A percentile compares a stretch with the other conserved stretches of the same genome.
Evolutionary conservation across 2,797 vertebrate genomes (phyloP).

Genomic region (Simalia tracyae): DNA sequence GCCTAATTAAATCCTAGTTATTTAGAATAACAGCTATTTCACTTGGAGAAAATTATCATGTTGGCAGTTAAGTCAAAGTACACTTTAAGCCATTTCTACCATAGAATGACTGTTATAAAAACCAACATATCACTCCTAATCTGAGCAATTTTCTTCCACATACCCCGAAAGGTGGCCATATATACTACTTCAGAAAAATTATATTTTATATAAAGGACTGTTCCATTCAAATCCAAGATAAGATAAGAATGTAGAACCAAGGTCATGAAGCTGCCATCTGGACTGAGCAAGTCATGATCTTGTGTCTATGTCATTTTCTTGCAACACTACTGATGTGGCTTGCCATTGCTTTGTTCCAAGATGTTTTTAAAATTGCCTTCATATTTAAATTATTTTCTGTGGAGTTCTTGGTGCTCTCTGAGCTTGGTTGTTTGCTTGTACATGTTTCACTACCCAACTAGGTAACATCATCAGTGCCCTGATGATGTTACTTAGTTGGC

Average conservation of each 20-base stretch:
- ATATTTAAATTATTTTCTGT: neutral
- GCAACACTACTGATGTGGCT: neutral
- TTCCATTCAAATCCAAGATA: neutral
- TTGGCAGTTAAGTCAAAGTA: conserved; percentile 32
- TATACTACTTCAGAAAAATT: neutral
- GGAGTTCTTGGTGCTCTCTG: neutral
- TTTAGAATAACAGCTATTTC: conserved; percentile 44
- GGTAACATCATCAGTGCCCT: neutral
- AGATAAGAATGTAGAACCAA: neutral
- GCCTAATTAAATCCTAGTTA: neutral
- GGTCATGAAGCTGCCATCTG: neutral
- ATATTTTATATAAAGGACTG: neutral
- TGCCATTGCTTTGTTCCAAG: neutral
- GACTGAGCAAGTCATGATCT: neutral
- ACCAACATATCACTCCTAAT: conserved; percentile 41
- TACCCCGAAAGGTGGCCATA: neutral
- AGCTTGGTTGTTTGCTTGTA: neutral
- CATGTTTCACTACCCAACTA: neutral
- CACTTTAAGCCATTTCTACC: conserved; percentile 30
- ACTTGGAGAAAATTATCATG: conserved; percentile 23
- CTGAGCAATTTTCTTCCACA: neutral
- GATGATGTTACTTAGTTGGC: neutral
- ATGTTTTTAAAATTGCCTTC: neutral
- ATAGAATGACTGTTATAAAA: conserved; percentile 4
- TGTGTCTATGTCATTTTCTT: neutral